These are phyloP conservation scores for Mizuhopecten yessoensis DNA, from an alignment of 1,140 invertebrate genomes.

Conservation along the genomic window DNA sequence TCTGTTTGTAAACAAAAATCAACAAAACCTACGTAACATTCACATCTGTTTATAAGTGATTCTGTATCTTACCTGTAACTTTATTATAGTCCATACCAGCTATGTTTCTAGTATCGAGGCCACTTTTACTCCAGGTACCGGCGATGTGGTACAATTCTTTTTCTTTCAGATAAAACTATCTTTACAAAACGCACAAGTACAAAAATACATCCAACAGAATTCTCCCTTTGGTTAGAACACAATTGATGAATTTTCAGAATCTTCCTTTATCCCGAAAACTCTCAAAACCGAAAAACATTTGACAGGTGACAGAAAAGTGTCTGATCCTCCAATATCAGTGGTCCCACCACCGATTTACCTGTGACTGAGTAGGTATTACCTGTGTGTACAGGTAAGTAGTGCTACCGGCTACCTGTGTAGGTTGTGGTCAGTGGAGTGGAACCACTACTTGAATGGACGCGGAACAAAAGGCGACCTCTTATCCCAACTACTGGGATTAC, in stretches of 20 bases:
- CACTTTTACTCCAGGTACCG: neutral
- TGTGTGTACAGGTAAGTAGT: constrained; percentile 9
- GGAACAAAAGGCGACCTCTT: constrained; percentile 31
- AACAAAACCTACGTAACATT: neutral
- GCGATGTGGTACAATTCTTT: neutral
- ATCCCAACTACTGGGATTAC: neutral
- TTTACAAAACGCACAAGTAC: neutral
- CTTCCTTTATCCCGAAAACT: neutral
- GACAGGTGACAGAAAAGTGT: constrained; percentile 29
- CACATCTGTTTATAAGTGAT: neutral
- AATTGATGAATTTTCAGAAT: neutral
- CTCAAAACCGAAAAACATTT: constrained; percentile 25
- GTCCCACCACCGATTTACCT: constrained; percentile 6
- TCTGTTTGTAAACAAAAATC: neutral
- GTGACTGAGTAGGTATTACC: constrained; percentile 32
- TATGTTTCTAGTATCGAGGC: neutral
- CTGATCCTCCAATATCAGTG: neutral
- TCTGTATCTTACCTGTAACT: constrained; percentile 5
- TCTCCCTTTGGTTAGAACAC: neutral
- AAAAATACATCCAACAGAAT: neutral
- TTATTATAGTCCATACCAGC: neutral
- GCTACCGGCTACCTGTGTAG: neutral
- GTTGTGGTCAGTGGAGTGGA: constrained; percentile 27
- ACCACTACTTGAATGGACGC: constrained; percentile 21
- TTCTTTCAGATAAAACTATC: neutral